Conservation (phyloP, 2,888 invertebrate species). For the Heliconius charithonia region DNA sequence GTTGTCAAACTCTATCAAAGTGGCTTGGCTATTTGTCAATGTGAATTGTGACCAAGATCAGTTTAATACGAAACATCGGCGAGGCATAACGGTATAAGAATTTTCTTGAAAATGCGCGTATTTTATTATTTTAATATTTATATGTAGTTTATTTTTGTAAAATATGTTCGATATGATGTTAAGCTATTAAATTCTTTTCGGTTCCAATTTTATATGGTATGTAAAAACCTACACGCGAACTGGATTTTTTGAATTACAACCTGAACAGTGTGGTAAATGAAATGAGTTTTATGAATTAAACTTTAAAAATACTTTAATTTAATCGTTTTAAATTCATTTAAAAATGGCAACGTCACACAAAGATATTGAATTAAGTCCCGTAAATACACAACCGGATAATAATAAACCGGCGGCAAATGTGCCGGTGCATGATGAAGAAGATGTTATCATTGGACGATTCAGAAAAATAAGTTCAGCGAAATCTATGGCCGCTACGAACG, state of each 20-base stretch:
- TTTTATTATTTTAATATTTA: background rate
- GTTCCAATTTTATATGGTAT: background rate
- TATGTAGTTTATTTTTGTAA: background rate
- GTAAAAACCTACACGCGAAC: constrained; percentile 13
- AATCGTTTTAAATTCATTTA: constrained; percentile 22
- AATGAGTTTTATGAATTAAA: constrained; percentile 50
- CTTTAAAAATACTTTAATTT: constrained; percentile 16
- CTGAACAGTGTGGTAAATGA: constrained; percentile 11
- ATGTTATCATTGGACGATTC: constrained; percentile 80
- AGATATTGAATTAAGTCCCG: constrained; percentile 76
- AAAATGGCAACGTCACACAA: constrained; percentile 71
- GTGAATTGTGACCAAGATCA: constrained; percentile 11
- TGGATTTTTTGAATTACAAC: constrained; percentile 19
- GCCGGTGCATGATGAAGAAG: constrained; percentile 72
- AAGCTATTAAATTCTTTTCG: background rate
- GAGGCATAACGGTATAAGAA: background rate
- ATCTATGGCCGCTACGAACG: constrained; percentile 81
- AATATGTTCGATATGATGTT: background rate
- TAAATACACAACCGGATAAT: constrained; percentile 60
- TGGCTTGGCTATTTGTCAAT: background rate
- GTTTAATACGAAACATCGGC: constrained; percentile 3
- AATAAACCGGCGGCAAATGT: constrained; percentile 51
- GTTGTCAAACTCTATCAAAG: constrained; percentile 1
- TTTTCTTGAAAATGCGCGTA: background rate
- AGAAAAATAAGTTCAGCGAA: constrained; percentile 81